A percentile compares a stretch with the other conserved stretches of the same genome.
These are phyloP conservation scores for Nymphalis urticae DNA, from an alignment of 2,888 invertebrate genomes.

Conservation along the genomic window DNA sequence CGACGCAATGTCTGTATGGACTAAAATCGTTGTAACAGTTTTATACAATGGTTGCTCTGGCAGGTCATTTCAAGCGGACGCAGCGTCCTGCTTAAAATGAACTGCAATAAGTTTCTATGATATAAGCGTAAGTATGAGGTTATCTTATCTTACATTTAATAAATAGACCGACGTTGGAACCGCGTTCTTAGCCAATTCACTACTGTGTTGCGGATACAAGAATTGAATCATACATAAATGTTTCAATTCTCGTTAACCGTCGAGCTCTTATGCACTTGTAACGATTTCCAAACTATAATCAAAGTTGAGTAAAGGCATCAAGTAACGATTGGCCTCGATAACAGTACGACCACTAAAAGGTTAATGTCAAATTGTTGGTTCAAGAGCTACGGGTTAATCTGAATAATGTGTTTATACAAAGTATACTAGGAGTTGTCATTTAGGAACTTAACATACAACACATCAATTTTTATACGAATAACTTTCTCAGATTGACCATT, in stretches of 20 bases:
- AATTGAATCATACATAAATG: constrained; percentile 8
- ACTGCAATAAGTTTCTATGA: constrained; percentile 45
- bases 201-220: constrained; percentile 2
- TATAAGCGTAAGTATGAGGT: constrained; percentile 58
- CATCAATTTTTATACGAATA: no score
- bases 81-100: constrained; percentile 37
- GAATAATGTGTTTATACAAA: no score
- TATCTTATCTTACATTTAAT: constrained; percentile 40
- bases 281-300: neutral
- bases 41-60: constrained; percentile 44
- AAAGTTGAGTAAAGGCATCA: no score
- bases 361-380: no score
- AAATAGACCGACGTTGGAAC: constrained; percentile 33
- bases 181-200: constrained; percentile 26
- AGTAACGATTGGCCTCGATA: no score
- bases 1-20: constrained; percentile 61
- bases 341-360: no score
- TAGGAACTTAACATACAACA: no score
- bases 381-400: no score
- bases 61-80: constrained; percentile 36
- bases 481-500: no score
- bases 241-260: constrained; percentile 12
- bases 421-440: no score
- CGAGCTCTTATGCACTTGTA: constrained; percentile 13
- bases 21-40: constrained; percentile 64